A percentile compares a stretch with the other conserved stretches of the same genome.
phyloP scores from a whole-genome alignment of 2,797 vertebrate species.

The Etheostoma nigrum region DNA sequence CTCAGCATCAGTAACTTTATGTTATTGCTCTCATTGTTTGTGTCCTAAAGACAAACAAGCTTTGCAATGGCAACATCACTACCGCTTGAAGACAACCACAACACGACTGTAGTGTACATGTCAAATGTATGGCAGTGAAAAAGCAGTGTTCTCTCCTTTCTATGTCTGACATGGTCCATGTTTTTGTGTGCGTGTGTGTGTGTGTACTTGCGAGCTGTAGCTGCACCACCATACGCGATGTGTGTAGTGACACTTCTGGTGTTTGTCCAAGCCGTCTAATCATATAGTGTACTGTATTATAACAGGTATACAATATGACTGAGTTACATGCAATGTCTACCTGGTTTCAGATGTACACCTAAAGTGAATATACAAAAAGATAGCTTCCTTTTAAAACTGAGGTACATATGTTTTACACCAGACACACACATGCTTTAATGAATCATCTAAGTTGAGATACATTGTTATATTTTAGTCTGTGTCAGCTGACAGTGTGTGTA shows the following conservation, averaged over 20 bases:
- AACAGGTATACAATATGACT: not conserved
- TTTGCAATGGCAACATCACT: not conserved
- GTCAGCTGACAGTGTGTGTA: too few relatives aligned
- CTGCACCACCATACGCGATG: conserved; percentile 1
- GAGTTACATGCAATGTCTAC: not conserved
- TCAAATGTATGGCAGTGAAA: conserved; percentile 1
- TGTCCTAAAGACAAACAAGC: conserved; percentile 4
- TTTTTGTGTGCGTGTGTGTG: not conserved
- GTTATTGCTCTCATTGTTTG: not conserved
- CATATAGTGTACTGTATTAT: conserved; percentile 1
- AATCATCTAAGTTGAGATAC: conserved; percentile 33
- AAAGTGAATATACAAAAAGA: not conserved
- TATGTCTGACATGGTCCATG: not conserved
- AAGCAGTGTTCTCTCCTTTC: not conserved
- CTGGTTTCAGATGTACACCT: not conserved
- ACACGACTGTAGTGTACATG: not conserved
- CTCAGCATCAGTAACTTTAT: conserved; percentile 22
- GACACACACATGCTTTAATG: conserved; percentile 13
- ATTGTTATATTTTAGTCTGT: too few relatives aligned
- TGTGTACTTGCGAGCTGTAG: conserved; percentile 6
- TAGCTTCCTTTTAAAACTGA: conserved; percentile 12
- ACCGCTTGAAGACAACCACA: not conserved
- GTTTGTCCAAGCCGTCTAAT: conserved; percentile 12
- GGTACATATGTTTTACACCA: not conserved
- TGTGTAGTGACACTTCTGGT: conserved; percentile 3